phyloP scores from a whole-genome alignment of 30 jellyfish, hydroid and myxozoan species.

The Turritopsis rubra region DNA sequence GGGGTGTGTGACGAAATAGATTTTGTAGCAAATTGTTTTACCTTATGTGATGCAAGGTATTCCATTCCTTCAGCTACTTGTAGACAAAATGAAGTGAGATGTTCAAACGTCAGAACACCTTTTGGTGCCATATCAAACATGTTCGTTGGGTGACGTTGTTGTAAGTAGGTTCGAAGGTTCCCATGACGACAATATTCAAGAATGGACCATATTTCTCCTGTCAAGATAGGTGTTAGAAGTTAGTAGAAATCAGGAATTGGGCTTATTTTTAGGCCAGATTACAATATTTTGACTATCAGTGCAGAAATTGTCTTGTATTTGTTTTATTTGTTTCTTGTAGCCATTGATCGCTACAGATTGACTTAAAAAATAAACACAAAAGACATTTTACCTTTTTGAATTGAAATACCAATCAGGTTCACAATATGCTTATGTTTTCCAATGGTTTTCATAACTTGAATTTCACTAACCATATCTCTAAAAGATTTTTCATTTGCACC shows the following conservation, averaged over 20 bases:
- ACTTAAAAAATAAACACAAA: neutral
- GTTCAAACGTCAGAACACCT: constrained; percentile 67
- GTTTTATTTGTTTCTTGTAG: no score
- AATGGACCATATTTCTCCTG: constrained; percentile 12
- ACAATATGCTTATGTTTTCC: constrained; percentile 63
- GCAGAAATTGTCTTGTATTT: no score
- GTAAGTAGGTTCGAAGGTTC: constrained; percentile 61
- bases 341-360: no score
- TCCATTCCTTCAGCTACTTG: constrained; percentile 96
- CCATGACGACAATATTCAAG: constrained; percentile 94
- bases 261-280: neutral
- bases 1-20: neutral
- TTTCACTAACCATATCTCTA: constrained; percentile 57
- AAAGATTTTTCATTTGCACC: constrained; percentile 68
- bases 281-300: neutral
- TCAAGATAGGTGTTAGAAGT: no score
- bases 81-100: constrained; percentile 47
- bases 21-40: constrained; percentile 10
- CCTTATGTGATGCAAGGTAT: constrained; percentile 82
- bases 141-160: constrained; percentile 57
- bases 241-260: no score
- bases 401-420: constrained; percentile 60
- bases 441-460: constrained; percentile 75
- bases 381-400: constrained; percentile 45
- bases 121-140: constrained; percentile 38